phyloP scores from a whole-genome alignment of 2,113 vertebrate species.

The Ctenomys sociabilis region DNA sequence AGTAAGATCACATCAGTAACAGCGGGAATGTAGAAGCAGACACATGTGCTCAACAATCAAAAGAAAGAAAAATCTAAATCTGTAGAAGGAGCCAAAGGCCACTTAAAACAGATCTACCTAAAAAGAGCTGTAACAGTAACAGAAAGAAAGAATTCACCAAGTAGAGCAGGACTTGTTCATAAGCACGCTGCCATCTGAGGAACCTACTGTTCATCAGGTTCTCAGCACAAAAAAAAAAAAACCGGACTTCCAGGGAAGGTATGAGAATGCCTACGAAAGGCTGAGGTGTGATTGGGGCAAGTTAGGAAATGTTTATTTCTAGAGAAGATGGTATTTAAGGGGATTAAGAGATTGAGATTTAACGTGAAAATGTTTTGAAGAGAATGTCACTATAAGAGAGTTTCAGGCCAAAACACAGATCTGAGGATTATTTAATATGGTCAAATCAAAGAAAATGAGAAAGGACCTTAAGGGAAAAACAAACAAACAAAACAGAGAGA shows the following conservation, averaged over 20 bases:
- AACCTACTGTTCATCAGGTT: background rate
- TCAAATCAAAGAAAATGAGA: background rate
- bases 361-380: background rate
- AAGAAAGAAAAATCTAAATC: background rate
- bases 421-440: background rate
- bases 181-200: background rate
- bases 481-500: too few species aligned
- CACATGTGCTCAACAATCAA: background rate
- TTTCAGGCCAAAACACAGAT: background rate
- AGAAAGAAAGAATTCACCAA: slow-evolving; percentile 29
- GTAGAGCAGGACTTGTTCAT: background rate
- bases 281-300: background rate
- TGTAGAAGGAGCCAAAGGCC: background rate
- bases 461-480: background rate
- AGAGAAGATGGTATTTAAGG: background rate
- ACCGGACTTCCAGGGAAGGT: background rate
- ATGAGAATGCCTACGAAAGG: background rate
- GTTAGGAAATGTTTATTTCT: background rate
- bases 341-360: background rate
- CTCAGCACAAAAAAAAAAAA: slow-evolving; percentile 34
- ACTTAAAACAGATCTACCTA: background rate
- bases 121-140: background rate
- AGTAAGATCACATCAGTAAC: background rate
- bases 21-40: background rate
- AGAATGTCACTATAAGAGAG: background rate